These are phyloP conservation scores for Drosophila affinis DNA, from an alignment of 2,888 invertebrate genomes.

Conservation along the genomic window DNA sequence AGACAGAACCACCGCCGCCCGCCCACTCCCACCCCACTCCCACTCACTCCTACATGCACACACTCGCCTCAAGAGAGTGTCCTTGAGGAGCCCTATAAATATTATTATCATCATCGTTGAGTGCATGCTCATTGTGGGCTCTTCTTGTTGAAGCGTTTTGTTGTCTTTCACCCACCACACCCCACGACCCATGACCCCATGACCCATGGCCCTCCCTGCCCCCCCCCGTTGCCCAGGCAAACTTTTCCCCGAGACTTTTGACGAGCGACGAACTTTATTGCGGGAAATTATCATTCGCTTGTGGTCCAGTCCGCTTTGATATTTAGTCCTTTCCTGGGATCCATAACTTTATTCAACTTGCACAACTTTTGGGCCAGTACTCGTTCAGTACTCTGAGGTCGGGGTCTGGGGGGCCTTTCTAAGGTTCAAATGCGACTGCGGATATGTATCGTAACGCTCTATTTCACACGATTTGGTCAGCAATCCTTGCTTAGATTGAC, in stretches of 20 bases:
- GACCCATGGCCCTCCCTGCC: background rate
- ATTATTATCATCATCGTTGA: conserved; percentile 68
- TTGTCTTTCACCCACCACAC: conserved; percentile 29
- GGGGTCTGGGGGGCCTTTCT: background rate
- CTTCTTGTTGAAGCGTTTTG: conserved; percentile 23
- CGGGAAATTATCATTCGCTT: conserved; percentile 39
- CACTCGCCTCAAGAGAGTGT: conserved; percentile 53
- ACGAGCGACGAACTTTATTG: conserved; percentile 36
- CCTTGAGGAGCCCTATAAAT: conserved; percentile 80
- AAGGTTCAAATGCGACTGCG: background rate
- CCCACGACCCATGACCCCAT: conserved; percentile 31
- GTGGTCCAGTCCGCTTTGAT: conserved; percentile 30
- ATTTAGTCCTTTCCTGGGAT: conserved; percentile 45
- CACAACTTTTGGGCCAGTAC: conserved; percentile 16
- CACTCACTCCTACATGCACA: conserved; percentile 1
- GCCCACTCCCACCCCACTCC: too few relatives aligned
- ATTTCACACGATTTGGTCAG: background rate
- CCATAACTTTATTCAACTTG: conserved; percentile 35
- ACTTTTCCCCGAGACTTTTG: conserved; percentile 25
- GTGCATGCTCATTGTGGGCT: conserved; percentile 12
- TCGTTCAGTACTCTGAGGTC: conserved; percentile 2
- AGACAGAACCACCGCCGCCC: background rate
- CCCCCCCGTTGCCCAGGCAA: conserved; percentile 6
- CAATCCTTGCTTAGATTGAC: background rate
- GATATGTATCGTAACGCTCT: background rate